Percentiles rank a stretch among this genome's conserved stretches.
Conservation (phyloP, 2,113 vertebrate genomes). For the Zapus hudsonius region DNA sequence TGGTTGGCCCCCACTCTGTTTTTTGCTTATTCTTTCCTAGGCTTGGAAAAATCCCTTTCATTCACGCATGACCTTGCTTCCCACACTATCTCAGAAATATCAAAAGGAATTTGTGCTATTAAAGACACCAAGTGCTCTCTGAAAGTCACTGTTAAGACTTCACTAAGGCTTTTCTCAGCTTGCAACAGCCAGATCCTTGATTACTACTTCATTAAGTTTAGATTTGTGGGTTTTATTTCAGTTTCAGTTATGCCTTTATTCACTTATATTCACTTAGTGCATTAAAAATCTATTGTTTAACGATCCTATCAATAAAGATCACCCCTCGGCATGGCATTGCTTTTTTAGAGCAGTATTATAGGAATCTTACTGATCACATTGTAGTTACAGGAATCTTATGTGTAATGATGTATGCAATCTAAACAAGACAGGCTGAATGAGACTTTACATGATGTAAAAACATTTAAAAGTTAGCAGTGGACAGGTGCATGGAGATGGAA, state of each 20-base stretch:
- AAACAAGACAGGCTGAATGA: conserved; percentile 73
- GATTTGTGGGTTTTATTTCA: too few relatives aligned
- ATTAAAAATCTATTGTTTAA: conserved; percentile 36
- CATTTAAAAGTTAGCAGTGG: conserved; percentile 61
- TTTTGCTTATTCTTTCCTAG: neutral
- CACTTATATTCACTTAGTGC: neutral
- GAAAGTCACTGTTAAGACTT: neutral
- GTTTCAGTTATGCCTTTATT: conserved; percentile 65
- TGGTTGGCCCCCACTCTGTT: neutral
- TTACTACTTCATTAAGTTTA: too few relatives aligned
- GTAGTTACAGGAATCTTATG: too few relatives aligned
- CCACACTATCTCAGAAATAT: neutral
- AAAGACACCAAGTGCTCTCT: neutral
- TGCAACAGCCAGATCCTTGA: neutral
- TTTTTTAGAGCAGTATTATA: conserved; percentile 82
- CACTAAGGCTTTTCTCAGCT: neutral
- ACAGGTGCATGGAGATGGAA: conserved; percentile 73
- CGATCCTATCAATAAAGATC: too few relatives aligned
- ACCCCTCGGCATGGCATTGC: conserved; percentile 70
- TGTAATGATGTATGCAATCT: conserved; percentile 56
- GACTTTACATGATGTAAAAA: conserved; percentile 75
- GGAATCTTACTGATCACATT: too few relatives aligned
- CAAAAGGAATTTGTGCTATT: neutral
- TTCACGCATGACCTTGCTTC: too few relatives aligned
- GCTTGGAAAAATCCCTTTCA: neutral